Percentiles rank a stretch among this genome's conserved stretches.
phyloP scores from a whole-genome alignment of 1,140 invertebrate species.

The Trichonephila clavipes region DNA sequence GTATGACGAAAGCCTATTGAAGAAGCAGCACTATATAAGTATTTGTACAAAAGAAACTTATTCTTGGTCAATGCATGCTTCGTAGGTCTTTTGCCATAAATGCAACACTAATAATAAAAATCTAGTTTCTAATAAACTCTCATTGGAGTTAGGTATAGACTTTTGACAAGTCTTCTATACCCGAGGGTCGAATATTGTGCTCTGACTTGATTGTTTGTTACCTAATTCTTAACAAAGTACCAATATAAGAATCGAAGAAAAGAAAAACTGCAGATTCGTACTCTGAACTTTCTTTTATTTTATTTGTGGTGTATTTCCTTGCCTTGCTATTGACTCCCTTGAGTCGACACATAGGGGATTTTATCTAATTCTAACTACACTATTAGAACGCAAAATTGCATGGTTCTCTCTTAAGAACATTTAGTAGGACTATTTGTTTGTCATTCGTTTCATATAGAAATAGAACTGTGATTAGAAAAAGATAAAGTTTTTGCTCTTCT shows the following conservation, averaged over 20 bases:
- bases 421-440: too few relatives aligned
- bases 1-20: not conserved
- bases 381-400: too few relatives aligned
- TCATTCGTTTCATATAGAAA: too few relatives aligned
- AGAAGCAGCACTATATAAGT: not conserved
- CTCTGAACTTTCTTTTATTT: not conserved
- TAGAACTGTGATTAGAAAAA: too few relatives aligned
- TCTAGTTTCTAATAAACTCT: constrained; percentile 28
- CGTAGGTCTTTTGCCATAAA: not conserved
- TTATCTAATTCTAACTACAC: too few relatives aligned
- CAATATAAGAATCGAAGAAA: not conserved
- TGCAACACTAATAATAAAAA: not conserved
- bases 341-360: too few relatives aligned
- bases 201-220: not conserved
- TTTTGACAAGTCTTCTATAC: constrained; percentile 6
- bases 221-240: not conserved
- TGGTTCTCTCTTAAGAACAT: too few relatives aligned
- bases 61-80: not conserved
- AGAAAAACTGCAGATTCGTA: not conserved
- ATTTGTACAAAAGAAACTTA: not conserved
- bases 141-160: not conserved
- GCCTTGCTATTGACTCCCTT: too few relatives aligned
- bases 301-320: not conserved
- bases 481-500: too few relatives aligned
- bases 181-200: not conserved